Evolutionary conservation across 2,888 invertebrate genomes (phyloP).

Genomic region (Cyclophora punctaria): DNA sequence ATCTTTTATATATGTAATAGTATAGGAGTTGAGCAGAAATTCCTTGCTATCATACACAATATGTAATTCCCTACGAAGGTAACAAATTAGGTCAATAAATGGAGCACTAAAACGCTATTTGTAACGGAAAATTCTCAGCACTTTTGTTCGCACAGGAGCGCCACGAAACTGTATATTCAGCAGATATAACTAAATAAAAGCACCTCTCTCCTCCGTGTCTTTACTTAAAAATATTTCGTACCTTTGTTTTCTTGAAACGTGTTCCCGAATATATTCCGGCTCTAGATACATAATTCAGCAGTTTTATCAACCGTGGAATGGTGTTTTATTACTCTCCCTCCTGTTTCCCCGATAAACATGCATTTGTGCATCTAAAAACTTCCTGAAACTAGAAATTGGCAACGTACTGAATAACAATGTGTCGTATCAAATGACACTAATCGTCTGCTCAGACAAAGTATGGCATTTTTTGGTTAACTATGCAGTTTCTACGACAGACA

Average conservation of each 20-base stretch:
- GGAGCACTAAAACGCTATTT: too few species aligned
- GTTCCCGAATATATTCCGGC: conserved; percentile 29
- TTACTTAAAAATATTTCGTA: conserved; percentile 18
- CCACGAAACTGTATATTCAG: too few species aligned
- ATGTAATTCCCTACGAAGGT: too few species aligned
- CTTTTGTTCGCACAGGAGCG: too few species aligned
- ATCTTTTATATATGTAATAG: too few species aligned
- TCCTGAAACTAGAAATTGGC: neutral
- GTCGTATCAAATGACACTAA: too few species aligned
- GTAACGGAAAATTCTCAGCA: too few species aligned
- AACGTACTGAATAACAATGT: neutral
- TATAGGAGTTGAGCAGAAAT: too few species aligned
- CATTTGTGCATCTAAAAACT: too few species aligned
- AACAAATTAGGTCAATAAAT: too few species aligned
- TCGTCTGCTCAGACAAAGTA: neutral
- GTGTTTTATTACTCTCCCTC: conserved; percentile 1
- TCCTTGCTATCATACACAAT: too few species aligned
- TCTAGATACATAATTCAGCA: conserved; percentile 35
- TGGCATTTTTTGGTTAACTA: neutral
- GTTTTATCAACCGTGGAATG: conserved; percentile 18
- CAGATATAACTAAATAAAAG: conserved; percentile 22
- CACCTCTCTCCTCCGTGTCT: conserved; percentile 4
- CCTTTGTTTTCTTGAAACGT: conserved; percentile 28
- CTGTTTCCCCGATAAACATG: neutral
- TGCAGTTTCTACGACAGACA: neutral